Evolutionary conservation across 2,888 invertebrate species (phyloP), one percentile per base, ranked within the genome.

Genomic region (Athetis lepigone): DNA sequence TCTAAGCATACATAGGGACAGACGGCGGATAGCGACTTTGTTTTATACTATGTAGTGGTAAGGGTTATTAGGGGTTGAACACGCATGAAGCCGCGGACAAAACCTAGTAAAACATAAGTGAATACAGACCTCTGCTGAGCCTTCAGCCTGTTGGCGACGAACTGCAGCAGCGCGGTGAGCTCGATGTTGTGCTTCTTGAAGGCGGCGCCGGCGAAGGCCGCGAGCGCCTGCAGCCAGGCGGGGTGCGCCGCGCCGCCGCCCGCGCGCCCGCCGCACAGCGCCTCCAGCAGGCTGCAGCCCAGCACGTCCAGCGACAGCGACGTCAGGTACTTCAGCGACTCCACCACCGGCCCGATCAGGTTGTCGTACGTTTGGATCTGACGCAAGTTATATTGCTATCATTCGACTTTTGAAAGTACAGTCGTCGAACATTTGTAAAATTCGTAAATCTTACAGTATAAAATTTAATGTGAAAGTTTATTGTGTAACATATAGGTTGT

Each of bases 111-210:
- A 4, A 4, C 9, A 29, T 2, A 33, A 33, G 33, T 2, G 18
- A 40, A 33, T 9, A 43, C 51, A 11, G 54, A 98, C 98, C 98
- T 99, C 92, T 99, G 99, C 82, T 98, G 98, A 19, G 98, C 97
- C 91, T 99, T 99, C 18, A 99, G 96, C 87, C 99, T 98, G 95
- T 99, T 99, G 39, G 98, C 98, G 23, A 99, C 98, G 91, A 99
- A 99, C 91, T 99, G 99, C 87, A 99, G 94, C 75, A 99, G 92
- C 2, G 99, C 99, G 4, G 98, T 98, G 70, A 99, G 95, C 88
- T 99, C 99, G 64, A 99, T 98, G 83, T 97, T 97, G 91, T 99
- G 99, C 89, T 99, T 99, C 94, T 99, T 99, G 92, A 98, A 99
- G 76, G 99, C 98, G 2, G 98, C 97, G 11, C 99, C 99, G 81